These are phyloP conservation scores for Nymphalis polychloros DNA, from an alignment of 2,888 invertebrate species.

Conservation along the genomic window DNA sequence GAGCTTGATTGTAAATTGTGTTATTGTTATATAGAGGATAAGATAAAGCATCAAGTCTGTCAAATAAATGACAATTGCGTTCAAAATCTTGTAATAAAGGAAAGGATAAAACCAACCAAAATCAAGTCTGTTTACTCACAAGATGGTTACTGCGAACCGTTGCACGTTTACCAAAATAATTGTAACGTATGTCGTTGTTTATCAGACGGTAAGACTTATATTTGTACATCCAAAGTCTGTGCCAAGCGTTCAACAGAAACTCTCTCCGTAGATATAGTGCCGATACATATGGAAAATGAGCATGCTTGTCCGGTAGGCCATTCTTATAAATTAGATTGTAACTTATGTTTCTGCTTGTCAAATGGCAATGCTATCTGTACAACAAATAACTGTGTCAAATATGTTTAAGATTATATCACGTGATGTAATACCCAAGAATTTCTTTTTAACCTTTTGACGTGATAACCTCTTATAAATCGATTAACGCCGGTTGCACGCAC, in stretches of 20 bases:
- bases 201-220: constrained; percentile 54
- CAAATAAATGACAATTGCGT: constrained; percentile 44
- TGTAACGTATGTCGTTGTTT: constrained; percentile 65
- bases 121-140: constrained; percentile 40
- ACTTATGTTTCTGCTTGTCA: constrained; percentile 61
- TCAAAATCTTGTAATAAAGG: not conserved
- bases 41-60: constrained; percentile 52
- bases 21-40: constrained; percentile 46
- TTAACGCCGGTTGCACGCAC: no score
- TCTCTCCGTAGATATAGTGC: constrained; percentile 55
- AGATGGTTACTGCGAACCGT: constrained; percentile 65
- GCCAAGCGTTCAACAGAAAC: constrained; percentile 30
- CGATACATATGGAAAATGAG: constrained; percentile 49
- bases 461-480: no score
- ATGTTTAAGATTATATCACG: not conserved
- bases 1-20: constrained; percentile 59
- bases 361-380: constrained; percentile 69
- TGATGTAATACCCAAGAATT: no score
- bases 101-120: not conserved
- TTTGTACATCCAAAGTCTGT: constrained; percentile 55
- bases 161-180: constrained; percentile 53
- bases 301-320: constrained; percentile 53
- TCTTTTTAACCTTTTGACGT: no score
- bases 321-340: constrained; percentile 63
- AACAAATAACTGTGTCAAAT: constrained; percentile 49